These are phyloP conservation scores for Notiomystis cincta DNA, from an alignment of 2,113 vertebrate species.

Conservation along the genomic window DNA sequence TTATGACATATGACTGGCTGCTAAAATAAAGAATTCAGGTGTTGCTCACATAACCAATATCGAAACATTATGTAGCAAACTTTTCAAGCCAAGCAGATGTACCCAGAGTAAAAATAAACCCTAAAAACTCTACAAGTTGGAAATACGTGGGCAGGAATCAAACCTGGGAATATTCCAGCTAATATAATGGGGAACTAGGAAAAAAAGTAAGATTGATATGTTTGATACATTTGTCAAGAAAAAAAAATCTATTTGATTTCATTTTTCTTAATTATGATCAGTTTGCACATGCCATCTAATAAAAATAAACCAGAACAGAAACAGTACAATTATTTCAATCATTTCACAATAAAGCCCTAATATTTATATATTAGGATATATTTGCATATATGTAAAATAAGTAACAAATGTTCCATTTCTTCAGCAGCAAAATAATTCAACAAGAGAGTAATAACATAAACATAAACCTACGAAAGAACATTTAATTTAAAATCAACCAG, in stretches of 20 bases:
- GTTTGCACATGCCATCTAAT: not conserved
- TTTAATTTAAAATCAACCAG: not conserved
- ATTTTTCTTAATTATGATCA: not conserved
- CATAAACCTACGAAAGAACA: not conserved
- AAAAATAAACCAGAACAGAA: not conserved
- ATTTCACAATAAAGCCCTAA: not conserved
- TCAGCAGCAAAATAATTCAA: not conserved
- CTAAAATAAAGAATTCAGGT: constrained; percentile 18
- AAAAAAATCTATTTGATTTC: not conserved
- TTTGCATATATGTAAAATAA: not conserved
- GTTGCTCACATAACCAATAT: not conserved
- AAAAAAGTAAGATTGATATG: not conserved
- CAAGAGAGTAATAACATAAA: not conserved
- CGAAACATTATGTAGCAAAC: not conserved
- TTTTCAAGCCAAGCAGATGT: not conserved
- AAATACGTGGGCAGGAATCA: not conserved
- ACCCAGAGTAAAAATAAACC: not conserved
- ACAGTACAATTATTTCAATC: not conserved
- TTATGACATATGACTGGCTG: not conserved
- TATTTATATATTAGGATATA: not conserved
- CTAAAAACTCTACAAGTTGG: not conserved
- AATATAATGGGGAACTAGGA: not conserved
- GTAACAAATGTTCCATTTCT: not conserved
- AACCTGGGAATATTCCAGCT: not conserved
- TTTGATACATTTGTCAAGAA: not conserved